Evolutionary conservation across 2,113 vertebrate genomes (phyloP), one percentile per base, ranked within the genome.

Genomic region (Rhynchomys soricoides): DNA sequence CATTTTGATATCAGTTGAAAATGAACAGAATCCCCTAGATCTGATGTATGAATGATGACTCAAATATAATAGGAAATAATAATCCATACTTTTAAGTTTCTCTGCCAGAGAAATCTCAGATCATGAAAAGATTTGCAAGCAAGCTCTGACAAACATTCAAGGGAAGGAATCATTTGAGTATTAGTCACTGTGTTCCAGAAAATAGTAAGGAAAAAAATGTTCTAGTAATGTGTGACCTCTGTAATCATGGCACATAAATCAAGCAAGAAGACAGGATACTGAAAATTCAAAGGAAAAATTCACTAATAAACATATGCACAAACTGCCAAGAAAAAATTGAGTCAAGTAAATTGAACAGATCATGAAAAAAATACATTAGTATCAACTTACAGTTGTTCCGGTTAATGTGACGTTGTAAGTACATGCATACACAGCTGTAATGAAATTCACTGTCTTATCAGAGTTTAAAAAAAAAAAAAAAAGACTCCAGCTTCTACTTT

Each of bases 121-220:
- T 88, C 6, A 17, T 91, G 48, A 92, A 43, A 34, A 93, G 66
- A 86, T 94, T 66, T 86, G 45, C 29, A 86, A 74, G 59, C 91
- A 96, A 96, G 91, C 94, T 94, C 52, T 86, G 95, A 88, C 50
- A 94, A 86, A 86, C 22, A 86, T 64, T 70, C 57, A 83, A 88
- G 71, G 57, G 95, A 93, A 31, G 79, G 79, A 16, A 34, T 83
- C 1, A 73, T 83, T 70, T 93, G 43, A 48, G 55, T 83, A 92
- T 95, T 95, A 96, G 29, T 95, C 96, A 97, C 50, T 77, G 0
- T 88, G 26, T 96, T 97, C 81, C 43, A 92, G 66, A 94, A 73
- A 88, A 96, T 2, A 93, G 57, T 43, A 90, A 93, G 73, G 73
- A 83, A 86, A 93, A 83, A 26, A 83, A 55, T 66, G 83, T 59